Evolutionary conservation across 2,113 vertebrate species (phyloP).

Genomic region (Rutilus rutilus): DNA sequence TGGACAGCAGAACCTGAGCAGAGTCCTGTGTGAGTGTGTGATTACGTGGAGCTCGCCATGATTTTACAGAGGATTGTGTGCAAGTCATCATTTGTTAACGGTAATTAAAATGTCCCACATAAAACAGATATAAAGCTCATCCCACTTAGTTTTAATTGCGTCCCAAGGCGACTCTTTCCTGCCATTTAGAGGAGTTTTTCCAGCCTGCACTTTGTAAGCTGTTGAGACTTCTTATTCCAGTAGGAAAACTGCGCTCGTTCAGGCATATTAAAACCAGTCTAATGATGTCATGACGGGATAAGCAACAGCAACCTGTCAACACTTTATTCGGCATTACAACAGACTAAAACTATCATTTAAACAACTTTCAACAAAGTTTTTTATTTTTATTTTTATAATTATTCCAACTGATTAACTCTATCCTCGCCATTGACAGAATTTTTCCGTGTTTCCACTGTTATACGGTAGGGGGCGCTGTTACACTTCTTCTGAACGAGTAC

Average conservation of each 20-base stretch:
- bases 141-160: slow-evolving; percentile 60
- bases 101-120: slow-evolving; percentile 61
- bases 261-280: not conserved
- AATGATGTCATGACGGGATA: slow-evolving; percentile 6
- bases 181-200: slow-evolving; percentile 41
- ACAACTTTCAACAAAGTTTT: too few relatives aligned
- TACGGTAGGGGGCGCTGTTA: too few relatives aligned
- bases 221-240: slow-evolving; percentile 20
- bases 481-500: too few relatives aligned
- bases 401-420: too few relatives aligned
- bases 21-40: slow-evolving; percentile 30
- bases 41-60: slow-evolving; percentile 40
- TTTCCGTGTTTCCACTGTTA: too few relatives aligned
- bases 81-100: slow-evolving; percentile 56
- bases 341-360: not conserved
- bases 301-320: not conserved
- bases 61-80: slow-evolving; percentile 49
- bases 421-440: too few relatives aligned
- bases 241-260: not conserved
- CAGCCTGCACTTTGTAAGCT: slow-evolving; percentile 30
- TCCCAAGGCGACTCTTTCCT: slow-evolving; percentile 53
- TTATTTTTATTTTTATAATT: too few relatives aligned
- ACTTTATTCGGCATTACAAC: not conserved
- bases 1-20: not conserved
- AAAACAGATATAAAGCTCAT: slow-evolving; percentile 58